phyloP scores from a whole-genome alignment of 2,113 vertebrate species.

The Atlantisia rogersi region DNA sequence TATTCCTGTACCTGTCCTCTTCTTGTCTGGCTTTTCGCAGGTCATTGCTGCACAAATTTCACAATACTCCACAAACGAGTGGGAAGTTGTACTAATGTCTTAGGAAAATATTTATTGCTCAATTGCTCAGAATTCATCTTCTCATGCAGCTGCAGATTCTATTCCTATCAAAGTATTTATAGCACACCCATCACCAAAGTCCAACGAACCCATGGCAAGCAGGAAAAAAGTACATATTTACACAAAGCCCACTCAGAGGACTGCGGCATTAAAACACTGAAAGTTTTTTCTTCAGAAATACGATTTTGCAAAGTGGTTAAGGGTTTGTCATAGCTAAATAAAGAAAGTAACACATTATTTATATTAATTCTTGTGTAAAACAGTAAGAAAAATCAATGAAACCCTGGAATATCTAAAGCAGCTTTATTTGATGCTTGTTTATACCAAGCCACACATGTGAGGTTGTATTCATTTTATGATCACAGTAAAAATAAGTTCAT shows the following conservation, averaged over 20 bases:
- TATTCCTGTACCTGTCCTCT: neutral
- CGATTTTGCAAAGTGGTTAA: neutral
- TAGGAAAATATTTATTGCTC: slow-evolving; percentile 20
- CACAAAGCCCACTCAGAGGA: neutral
- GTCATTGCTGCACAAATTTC: neutral
- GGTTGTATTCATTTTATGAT: neutral
- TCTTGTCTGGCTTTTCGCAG: neutral
- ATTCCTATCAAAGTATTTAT: slow-evolving; percentile 16
- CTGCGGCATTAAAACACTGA: neutral
- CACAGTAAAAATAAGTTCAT: neutral
- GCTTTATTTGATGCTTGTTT: neutral
- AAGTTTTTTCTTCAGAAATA: neutral
- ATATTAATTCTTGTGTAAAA: neutral
- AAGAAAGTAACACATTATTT: neutral
- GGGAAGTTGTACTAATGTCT: neutral
- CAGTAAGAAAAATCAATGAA: neutral
- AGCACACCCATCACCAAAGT: neutral
- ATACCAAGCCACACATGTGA: neutral
- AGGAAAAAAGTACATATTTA: neutral
- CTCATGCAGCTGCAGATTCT: slow-evolving; percentile 8
- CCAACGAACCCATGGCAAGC: neutral
- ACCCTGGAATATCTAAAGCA: neutral
- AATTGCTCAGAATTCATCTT: neutral
- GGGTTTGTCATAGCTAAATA: neutral
- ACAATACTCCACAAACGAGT: neutral